Conservation (phyloP, 1,140 invertebrate genomes). For the Meloidogyne exigua region DNA sequence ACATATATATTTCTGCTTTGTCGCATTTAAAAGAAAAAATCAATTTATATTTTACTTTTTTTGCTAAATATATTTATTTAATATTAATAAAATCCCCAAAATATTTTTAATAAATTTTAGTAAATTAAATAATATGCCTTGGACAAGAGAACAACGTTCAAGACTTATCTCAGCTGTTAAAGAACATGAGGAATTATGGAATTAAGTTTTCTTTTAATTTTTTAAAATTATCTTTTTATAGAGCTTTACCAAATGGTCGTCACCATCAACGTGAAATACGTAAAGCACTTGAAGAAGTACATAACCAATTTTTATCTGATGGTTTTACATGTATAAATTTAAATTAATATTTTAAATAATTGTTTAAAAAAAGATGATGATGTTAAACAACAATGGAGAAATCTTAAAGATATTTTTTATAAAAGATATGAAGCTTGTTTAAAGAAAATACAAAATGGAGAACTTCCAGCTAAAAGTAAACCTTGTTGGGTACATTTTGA, state of each 20-base stretch:
- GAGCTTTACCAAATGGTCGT: not conserved
- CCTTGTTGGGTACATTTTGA: constrained; percentile 15
- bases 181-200: constrained; percentile 5
- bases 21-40: not conserved
- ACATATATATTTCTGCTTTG: not conserved
- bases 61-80: not conserved
- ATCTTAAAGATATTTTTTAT: constrained; percentile 22
- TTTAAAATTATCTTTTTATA: not conserved
- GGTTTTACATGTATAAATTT: constrained; percentile 12
- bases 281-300: constrained; percentile 6
- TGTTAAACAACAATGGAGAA: constrained; percentile 16
- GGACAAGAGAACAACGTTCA: constrained; percentile 9
- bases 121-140: not conserved
- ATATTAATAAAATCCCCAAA: too few relatives aligned
- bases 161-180: constrained; percentile 12
- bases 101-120: not conserved
- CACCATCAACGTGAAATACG: not conserved
- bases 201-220: not conserved
- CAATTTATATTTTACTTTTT: not conserved
- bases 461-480: not conserved
- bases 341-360: not conserved
- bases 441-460: not conserved
- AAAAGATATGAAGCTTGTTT: constrained; percentile 9
- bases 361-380: constrained; percentile 1
- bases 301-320: constrained; percentile 5